Base-by-base conservation (phyloP, 1,140 invertebrate genomes). In the Saccostrea glomerata region DNA sequence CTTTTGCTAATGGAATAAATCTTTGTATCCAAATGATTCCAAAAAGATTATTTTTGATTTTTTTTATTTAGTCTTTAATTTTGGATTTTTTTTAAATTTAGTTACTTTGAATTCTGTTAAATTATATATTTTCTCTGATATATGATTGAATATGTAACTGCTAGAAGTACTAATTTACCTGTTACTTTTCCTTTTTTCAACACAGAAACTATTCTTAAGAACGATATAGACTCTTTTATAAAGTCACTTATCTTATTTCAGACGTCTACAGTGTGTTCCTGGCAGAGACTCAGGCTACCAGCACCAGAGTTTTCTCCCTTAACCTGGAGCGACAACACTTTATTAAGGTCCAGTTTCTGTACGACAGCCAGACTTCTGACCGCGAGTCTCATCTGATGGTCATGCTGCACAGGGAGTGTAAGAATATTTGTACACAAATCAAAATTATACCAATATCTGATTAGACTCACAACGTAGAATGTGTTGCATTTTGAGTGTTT, bases 331-430 rank as follows among this genome's bases (percentile, higher is more conserved):
- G 93, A 47, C 83, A 88, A 11, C 89, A 88, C 12, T 94, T 94
- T 77, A 85, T 94, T 7, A 93, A 94, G 82, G 92, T 94, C 6
- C 93, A 94, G 90, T 94, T 94, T 87, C 82, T 94, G 23, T 93
- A 94, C 55, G 85, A 83, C 20, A 89, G 88, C 6, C 91, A 91
- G 40, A 60, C 84, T 6, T 86, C 89, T 0, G 87, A 89, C 17
- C 91, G 89, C 63, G 92, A 94, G 84, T 91, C 92, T 23, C 87
- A 92, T 82, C 92, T 94, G 91, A 87, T 94, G 47, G 92, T 94
- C 63, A 92, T 94, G 89, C 88, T 94, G 20, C 94, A 94, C 83
- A 94, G 91, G 89, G 94, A 94, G 87, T 94, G 94, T 94, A 91
- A 91, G 93, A 47, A 3, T 87, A 36, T 36, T 36, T 36, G 30